These are phyloP conservation scores for Masnerella sp. DNA, from an alignment of 2,888 invertebrate species.

Conservation along the genomic window DNA sequence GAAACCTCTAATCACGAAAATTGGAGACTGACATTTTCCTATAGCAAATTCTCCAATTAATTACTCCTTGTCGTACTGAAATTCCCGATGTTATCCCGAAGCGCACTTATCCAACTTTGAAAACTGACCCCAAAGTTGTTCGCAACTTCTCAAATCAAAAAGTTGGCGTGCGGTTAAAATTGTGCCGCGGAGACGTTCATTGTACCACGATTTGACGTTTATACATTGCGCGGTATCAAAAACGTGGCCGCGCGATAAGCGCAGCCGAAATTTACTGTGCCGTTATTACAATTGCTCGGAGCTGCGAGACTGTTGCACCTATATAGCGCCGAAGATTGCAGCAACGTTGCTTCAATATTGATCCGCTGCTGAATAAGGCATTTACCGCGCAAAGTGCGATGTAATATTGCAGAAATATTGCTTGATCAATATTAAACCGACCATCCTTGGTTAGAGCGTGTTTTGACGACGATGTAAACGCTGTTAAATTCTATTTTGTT, in stretches of 20 bases:
- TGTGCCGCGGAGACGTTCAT: constrained; percentile 13
- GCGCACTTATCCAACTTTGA: no score
- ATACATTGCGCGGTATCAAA: constrained; percentile 17
- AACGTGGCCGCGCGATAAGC: constrained; percentile 17
- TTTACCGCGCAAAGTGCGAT: constrained; percentile 29
- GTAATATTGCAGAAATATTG: constrained; percentile 47
- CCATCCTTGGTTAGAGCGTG: constrained; percentile 6
- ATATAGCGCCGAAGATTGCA: constrained; percentile 37
- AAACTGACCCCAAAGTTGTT: background rate
- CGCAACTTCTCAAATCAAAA: background rate
- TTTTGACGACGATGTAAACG: constrained; percentile 5
- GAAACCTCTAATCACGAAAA: no score
- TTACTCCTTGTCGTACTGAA: no score
- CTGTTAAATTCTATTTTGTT: constrained; percentile 32
- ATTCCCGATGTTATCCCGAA: no score
- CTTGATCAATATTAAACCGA: constrained; percentile 33
- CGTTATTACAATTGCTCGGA: constrained; percentile 35
- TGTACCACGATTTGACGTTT: constrained; percentile 26
- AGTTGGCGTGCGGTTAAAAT: background rate
- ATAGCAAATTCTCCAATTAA: no score
- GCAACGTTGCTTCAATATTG: constrained; percentile 44
- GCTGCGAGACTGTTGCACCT: constrained; percentile 28
- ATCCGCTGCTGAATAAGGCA: constrained; percentile 35
- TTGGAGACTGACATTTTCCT: no score
- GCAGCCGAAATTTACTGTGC: constrained; percentile 31